A percentile compares a stretch with the other conserved stretches of the same genome.
Evolutionary conservation across 2,888 invertebrate genomes (phyloP).

Genomic region (Drosophila prolongata): DNA sequence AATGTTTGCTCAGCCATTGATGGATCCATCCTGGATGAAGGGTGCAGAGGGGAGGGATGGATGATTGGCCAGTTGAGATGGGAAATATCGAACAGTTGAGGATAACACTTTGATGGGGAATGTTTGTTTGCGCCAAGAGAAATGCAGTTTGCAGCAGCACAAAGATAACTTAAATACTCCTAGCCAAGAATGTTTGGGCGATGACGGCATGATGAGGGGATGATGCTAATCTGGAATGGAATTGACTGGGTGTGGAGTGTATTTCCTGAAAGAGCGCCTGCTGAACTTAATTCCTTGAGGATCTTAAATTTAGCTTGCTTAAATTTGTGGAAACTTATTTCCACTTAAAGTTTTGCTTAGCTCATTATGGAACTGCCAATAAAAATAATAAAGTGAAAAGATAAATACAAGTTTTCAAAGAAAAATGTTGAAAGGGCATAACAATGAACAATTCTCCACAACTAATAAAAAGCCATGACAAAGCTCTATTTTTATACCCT

Average conservation of each 20-base stretch:
- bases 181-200: constrained; percentile 18
- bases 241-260: not conserved
- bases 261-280: not conserved
- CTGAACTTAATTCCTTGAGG: not conserved
- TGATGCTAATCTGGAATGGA: constrained; percentile 1
- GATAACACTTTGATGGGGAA: constrained; percentile 33
- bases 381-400: not conserved
- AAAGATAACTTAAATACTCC: constrained; percentile 31
- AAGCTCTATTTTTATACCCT: no score
- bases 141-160: constrained; percentile 26
- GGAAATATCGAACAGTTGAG: constrained; percentile 17
- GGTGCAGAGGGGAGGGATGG: constrained; percentile 12
- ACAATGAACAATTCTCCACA: no score
- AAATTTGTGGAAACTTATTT: not conserved
- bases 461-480: no score
- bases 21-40: constrained; percentile 49
- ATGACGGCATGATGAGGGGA: not conserved
- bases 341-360: not conserved
- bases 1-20: constrained; percentile 65
- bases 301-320: not conserved
- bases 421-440: no score
- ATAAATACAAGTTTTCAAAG: no score
- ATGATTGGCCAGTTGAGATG: constrained; percentile 43
- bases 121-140: constrained; percentile 44
- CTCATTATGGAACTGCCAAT: not conserved